Conservation (phyloP, 2,797 vertebrate species). For the Tragopan temminckii region DNA sequence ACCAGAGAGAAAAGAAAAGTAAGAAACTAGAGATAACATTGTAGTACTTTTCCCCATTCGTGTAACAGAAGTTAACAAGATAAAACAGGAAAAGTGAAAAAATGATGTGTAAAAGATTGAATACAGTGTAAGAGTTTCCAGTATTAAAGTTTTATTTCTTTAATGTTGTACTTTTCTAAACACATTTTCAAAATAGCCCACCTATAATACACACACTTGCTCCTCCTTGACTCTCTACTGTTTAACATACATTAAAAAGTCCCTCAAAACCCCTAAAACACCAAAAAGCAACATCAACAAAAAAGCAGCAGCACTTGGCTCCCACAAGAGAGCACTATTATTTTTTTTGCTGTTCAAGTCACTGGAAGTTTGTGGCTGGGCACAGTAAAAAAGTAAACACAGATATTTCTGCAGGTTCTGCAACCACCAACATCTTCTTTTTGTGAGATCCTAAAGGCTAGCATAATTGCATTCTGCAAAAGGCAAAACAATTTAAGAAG, state of each 20-base stretch:
- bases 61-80: background rate
- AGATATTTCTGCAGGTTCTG: background rate
- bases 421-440: background rate
- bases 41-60: background rate
- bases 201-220: background rate
- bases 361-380: background rate
- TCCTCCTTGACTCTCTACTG: background rate
- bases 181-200: background rate
- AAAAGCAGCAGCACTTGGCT: background rate
- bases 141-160: slow-evolving; percentile 12
- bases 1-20: background rate
- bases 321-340: background rate
- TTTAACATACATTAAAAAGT: background rate
- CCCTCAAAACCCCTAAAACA: background rate
- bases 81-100: background rate
- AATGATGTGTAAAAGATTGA: background rate
- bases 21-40: background rate
- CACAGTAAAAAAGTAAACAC: background rate
- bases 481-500: slow-evolving; percentile 13
- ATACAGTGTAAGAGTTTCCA: background rate
- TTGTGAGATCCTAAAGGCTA: background rate
- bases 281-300: background rate
- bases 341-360: background rate
- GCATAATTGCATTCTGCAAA: slow-evolving; percentile 36
- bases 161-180: background rate